Evolutionary conservation across 2,797 vertebrate genomes (phyloP).

Genomic region (Sebastes elongatus): DNA sequence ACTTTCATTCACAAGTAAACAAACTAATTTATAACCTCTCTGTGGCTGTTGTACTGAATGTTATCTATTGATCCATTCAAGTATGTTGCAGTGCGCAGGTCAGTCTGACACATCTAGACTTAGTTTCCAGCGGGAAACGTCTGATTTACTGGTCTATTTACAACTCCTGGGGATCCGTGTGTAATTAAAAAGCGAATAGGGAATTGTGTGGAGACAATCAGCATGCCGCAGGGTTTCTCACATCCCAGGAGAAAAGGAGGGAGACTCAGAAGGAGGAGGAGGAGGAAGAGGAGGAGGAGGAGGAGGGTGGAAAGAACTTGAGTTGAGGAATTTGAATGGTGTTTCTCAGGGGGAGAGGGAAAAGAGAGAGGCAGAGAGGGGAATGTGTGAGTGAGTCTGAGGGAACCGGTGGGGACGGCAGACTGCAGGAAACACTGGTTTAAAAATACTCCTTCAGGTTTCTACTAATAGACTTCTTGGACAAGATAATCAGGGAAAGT

Average conservation of each 20-base stretch:
- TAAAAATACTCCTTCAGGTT: slow-evolving; percentile 36
- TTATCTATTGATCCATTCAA: neutral
- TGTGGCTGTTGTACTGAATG: neutral
- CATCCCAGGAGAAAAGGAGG: slow-evolving; percentile 64
- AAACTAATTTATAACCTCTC: neutral
- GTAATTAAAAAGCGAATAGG: slow-evolving; percentile 70
- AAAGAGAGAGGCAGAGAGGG: slow-evolving; percentile 35
- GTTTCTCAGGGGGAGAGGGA: slow-evolving; percentile 64
- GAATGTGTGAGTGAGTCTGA: slow-evolving; percentile 49
- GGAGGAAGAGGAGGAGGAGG: slow-evolving; percentile 17
- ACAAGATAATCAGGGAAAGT: neutral
- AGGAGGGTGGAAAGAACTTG: slow-evolving; percentile 73
- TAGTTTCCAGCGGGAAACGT: slow-evolving; percentile 28
- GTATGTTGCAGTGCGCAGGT: neutral
- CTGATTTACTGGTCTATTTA: slow-evolving; percentile 37
- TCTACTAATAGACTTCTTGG: slow-evolving; percentile 39
- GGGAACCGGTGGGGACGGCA: slow-evolving; percentile 52
- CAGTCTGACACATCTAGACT: neutral
- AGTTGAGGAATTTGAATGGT: slow-evolving; percentile 84
- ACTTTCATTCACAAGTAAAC: neutral
- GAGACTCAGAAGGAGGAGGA: slow-evolving; percentile 36
- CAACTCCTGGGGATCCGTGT: slow-evolving; percentile 34
- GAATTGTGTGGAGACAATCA: slow-evolving; percentile 70
- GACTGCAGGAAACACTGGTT: slow-evolving; percentile 30
- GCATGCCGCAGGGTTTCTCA: slow-evolving; percentile 64